Conservation (phyloP, 2,888 invertebrate genomes). For the Listrodromus nycthemerus region DNA sequence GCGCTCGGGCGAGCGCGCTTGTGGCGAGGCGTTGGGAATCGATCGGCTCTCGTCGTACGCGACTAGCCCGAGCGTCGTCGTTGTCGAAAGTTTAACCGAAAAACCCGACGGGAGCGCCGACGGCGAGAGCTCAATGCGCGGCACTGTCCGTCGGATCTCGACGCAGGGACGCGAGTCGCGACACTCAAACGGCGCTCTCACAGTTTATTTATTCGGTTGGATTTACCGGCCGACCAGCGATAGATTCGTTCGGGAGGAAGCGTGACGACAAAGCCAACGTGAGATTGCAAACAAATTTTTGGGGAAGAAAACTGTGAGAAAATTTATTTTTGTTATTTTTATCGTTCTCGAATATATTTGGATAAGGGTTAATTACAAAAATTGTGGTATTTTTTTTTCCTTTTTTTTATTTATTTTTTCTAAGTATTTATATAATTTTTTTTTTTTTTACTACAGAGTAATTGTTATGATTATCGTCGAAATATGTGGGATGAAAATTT, state of each 20-base stretch:
- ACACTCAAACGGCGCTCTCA: conserved; percentile 2
- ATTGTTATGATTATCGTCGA: too few relatives aligned
- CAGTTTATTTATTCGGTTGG: conserved; percentile 49
- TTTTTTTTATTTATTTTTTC: too few relatives aligned
- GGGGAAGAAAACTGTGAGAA: too few relatives aligned
- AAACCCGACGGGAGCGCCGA: conserved; percentile 16
- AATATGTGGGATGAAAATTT: too few relatives aligned
- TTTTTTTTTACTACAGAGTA: too few relatives aligned
- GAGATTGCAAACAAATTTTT: too few relatives aligned
- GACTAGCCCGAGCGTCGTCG: background rate
- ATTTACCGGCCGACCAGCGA: conserved; percentile 13
- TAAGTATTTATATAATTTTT: too few relatives aligned
- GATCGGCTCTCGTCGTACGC: conserved; percentile 41
- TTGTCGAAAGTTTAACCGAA: conserved; percentile 44
- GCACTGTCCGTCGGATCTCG: conserved; percentile 42
- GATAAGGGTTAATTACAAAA: too few relatives aligned
- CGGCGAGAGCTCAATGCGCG: conserved; percentile 54
- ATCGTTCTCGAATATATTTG: too few relatives aligned
- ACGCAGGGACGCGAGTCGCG: conserved; percentile 58
- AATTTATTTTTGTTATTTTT: too few relatives aligned
- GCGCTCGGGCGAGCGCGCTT: conserved; percentile 45
- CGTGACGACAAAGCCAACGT: background rate
- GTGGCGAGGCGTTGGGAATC: conserved; percentile 49
- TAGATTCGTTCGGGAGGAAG: background rate
- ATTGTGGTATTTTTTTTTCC: too few relatives aligned